Evolutionary conservation across 1,140 invertebrate species (phyloP).

Genomic region (Vollenhovia emeryi): DNA sequence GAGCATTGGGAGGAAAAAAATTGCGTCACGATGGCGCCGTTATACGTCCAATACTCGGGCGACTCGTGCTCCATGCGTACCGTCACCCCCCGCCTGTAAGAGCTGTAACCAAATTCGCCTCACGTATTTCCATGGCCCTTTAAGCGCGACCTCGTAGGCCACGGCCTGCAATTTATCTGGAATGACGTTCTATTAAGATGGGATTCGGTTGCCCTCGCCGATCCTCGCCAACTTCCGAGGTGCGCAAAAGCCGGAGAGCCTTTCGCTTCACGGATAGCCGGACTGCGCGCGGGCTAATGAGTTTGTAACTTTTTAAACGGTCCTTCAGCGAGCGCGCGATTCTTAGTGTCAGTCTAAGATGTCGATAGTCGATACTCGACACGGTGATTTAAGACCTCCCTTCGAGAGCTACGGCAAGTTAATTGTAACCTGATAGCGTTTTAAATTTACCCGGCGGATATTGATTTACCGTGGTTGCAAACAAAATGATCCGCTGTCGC

Average conservation of each 20-base stretch:
- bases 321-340: conserved; percentile 62
- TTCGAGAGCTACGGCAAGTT: conserved; percentile 21
- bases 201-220: conserved; percentile 54
- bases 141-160: conserved; percentile 33
- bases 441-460: conserved; percentile 47
- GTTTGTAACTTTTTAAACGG: conserved; percentile 70
- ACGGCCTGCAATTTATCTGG: conserved; percentile 73
- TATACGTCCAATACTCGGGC: conserved; percentile 32
- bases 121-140: conserved; percentile 72
- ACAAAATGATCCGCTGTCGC: conserved; percentile 25
- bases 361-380: conserved; percentile 56
- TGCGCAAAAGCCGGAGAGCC: conserved; percentile 28
- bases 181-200: conserved; percentile 75
- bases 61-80: background rate
- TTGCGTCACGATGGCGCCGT: conserved; percentile 53
- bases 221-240: conserved; percentile 39
- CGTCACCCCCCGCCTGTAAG: background rate
- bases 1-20: conserved; percentile 13
- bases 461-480: conserved; percentile 49
- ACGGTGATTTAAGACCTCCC: conserved; percentile 49
- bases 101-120: conserved; percentile 74
- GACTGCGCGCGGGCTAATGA: conserved; percentile 62
- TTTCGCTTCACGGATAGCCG: background rate
- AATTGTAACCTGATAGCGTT: conserved; percentile 56
- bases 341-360: conserved; percentile 43